Percentiles rank a stretch among this genome's conserved stretches.
phyloP scores from a whole-genome alignment of 1,140 invertebrate species.

The Drosophila santomea region DNA sequence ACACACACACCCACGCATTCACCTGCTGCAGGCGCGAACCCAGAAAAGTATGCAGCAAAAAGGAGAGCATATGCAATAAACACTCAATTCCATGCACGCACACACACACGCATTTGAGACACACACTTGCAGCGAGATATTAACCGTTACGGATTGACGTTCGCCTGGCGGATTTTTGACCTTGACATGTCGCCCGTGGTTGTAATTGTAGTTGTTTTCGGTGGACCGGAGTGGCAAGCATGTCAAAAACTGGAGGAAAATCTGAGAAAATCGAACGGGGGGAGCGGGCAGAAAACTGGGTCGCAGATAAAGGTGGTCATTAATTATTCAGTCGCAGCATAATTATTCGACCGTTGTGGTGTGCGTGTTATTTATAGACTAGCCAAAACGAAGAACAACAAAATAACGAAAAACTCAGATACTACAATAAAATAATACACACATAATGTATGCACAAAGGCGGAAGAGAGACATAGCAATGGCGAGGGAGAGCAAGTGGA shows the following conservation, averaged over 20 bases:
- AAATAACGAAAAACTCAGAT: conserved; percentile 3
- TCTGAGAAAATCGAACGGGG: conserved; percentile 21
- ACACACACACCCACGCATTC: neutral
- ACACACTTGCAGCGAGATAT: conserved; percentile 33
- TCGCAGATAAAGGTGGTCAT: conserved; percentile 38
- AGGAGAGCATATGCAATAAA: conserved; percentile 48
- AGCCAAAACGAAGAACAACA: conserved; percentile 26
- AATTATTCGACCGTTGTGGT: conserved; percentile 37
- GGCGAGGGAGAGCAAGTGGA: neutral
- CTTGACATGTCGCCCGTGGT: conserved; percentile 57
- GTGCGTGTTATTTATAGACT: conserved; percentile 47
- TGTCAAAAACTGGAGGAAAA: conserved; percentile 6
- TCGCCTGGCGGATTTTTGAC: conserved; percentile 48
- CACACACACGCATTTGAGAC: conserved; percentile 1
- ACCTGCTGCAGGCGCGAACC: conserved; percentile 39
- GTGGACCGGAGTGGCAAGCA: conserved; percentile 17
- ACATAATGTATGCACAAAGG: conserved; percentile 26
- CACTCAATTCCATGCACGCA: conserved; percentile 32
- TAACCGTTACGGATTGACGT: conserved; percentile 50
- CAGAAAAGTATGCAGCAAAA: conserved; percentile 53
- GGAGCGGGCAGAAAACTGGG: conserved; percentile 24
- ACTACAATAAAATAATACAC: conserved; percentile 46
- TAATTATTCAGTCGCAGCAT: conserved; percentile 52
- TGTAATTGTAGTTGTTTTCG: conserved; percentile 22
- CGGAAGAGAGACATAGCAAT: neutral